Evolutionary conservation across 2,888 invertebrate genomes (phyloP), one percentile per base, ranked within the genome.

Genomic region (Aspidiotus rigidus): DNA sequence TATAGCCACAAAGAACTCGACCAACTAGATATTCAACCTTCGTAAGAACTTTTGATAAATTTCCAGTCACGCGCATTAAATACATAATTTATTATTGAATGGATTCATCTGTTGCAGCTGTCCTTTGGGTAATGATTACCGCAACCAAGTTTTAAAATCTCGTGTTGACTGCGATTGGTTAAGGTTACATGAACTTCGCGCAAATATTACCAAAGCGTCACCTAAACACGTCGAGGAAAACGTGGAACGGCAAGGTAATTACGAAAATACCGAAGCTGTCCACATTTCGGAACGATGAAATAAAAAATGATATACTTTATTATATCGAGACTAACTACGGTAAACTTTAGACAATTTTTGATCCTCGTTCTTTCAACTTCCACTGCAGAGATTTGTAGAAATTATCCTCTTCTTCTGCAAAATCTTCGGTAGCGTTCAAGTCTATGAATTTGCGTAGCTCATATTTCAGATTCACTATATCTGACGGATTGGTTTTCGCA

Each of bases 401-500:
- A 15, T 64, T 41, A 7, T 61, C 13, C 59, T 64, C 67, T 15
- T 16, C 53, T 17, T 62, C 16, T 40, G 62, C 62, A 13, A 44
- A 11, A 39, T 81, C 80, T 71, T 71, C 64, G 71, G 84, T 84
- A 1, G 84, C 84, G 75, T 82, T 78, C 7, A 84, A 81, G 77
- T 92, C 90, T 54, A 92, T 76, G 49, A 85, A 80, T 64, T 79
- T 78, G 64, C 91, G 80, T 63, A 92, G 77, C 39, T 81, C 78
- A 5, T 80, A 72, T 77, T 89, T 90, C 1, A 92, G 80, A 41
- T 81, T 78, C 67, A 79, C 78, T 15, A 81, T 78, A 54, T 82
- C 76, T 40, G 82, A 75, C 66, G 81, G 78, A 28, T 81, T 75
- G 8, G 81, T 77, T 72, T 84, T 81, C 0, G 89, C 87, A 6